A percentile compares a stretch with the other conserved stretches of the same genome.
These are phyloP conservation scores for Tipula unca DNA, from an alignment of 2,888 invertebrate species.

Conservation along the genomic window DNA sequence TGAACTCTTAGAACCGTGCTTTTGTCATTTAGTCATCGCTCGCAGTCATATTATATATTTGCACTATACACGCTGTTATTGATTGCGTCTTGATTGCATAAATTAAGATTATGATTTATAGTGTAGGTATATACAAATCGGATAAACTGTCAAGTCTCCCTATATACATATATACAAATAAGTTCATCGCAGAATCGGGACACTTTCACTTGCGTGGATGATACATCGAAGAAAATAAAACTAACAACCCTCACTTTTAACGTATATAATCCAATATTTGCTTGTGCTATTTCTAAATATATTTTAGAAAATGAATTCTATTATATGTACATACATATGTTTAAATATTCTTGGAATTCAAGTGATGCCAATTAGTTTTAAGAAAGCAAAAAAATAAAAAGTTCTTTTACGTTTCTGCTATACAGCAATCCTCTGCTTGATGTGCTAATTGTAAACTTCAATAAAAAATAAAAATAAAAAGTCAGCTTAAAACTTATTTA, in stretches of 20 bases:
- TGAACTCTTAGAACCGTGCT: not conserved
- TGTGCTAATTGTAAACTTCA: not conserved
- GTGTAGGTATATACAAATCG: not conserved
- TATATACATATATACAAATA: not conserved
- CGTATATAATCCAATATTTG: not conserved
- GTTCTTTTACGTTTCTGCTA: not conserved
- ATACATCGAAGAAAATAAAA: not conserved
- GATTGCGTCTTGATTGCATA: not conserved
- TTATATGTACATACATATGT: no score
- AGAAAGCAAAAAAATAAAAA: not conserved
- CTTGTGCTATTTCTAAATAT: not conserved
- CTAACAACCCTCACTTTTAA: not conserved
- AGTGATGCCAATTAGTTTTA: not conserved
- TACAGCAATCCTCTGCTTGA: not conserved
- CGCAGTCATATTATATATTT: not conserved
- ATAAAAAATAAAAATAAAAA: not conserved
- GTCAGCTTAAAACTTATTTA: not conserved
- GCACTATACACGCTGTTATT: not conserved
- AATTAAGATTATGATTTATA: not conserved
- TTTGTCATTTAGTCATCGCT: not conserved
- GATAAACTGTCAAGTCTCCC: not conserved
- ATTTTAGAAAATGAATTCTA: conserved; percentile 14
- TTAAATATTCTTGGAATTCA: not conserved
- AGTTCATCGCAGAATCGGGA: not conserved
- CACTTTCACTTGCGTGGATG: not conserved